These are phyloP conservation scores for Pontoporia blainvillei DNA, from an alignment of 2,113 vertebrate genomes.

Conservation along the genomic window DNA sequence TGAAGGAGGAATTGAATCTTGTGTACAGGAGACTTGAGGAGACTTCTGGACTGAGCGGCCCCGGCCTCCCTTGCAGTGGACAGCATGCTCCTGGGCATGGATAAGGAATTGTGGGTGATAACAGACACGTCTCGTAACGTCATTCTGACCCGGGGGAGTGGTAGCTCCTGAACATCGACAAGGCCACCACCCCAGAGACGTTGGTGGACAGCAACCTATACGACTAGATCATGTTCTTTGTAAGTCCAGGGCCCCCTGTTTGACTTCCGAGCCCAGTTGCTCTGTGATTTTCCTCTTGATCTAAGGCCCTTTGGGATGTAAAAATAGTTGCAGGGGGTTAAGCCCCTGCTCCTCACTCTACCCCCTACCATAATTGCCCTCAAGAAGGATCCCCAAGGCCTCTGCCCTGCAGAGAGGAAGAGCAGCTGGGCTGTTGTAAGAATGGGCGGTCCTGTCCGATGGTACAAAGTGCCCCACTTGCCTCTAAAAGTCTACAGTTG, in stretches of 20 bases:
- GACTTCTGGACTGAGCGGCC: neutral
- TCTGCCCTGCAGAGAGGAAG: neutral
- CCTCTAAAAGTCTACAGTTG: neutral
- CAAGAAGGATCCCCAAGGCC: neutral
- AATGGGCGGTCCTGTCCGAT: neutral
- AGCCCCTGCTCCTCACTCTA: neutral
- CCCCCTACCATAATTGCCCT: neutral
- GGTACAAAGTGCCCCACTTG: neutral
- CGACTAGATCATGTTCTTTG: constrained; percentile 22
- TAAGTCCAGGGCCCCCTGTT: neutral
- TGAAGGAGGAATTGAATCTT: neutral
- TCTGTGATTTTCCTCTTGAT: neutral
- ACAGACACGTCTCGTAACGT: neutral
- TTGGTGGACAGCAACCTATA: neutral
- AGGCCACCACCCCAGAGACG: neutral
- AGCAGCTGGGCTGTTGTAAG: neutral
- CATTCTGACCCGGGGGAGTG: constrained; percentile 40
- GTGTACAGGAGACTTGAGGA: neutral
- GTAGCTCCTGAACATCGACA: constrained; percentile 39
- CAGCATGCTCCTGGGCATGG: neutral
- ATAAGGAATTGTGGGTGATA: constrained; percentile 31
- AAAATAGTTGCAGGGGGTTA: neutral
- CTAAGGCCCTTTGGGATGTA: neutral
- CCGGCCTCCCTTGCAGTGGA: neutral
- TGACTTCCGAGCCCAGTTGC: neutral